Evolutionary conservation across 1,140 invertebrate genomes (phyloP).

Genomic region (Saccostrea echinata): DNA sequence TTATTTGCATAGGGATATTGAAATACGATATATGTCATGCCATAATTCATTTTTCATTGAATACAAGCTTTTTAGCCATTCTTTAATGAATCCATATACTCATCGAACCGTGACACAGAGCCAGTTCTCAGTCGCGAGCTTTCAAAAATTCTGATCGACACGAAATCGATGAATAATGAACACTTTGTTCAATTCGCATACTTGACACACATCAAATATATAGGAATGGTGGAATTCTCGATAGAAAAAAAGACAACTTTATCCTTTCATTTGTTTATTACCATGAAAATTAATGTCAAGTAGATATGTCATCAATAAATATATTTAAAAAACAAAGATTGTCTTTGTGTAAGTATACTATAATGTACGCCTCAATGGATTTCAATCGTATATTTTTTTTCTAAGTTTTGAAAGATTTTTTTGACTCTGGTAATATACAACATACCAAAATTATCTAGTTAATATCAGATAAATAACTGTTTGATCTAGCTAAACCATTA

Average conservation of each 20-base stretch:
- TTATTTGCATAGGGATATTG: constrained; percentile 37
- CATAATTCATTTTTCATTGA: constrained; percentile 29
- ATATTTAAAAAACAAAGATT: constrained; percentile 1
- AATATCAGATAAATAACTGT: background rate
- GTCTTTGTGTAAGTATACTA: background rate
- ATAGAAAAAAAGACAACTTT: background rate
- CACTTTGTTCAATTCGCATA: background rate
- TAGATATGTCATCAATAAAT: constrained; percentile 26
- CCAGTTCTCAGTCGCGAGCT: background rate
- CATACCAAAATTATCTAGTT: background rate
- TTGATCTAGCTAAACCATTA: background rate
- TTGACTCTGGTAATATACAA: background rate
- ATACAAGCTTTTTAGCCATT: constrained; percentile 22
- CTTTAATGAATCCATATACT: constrained; percentile 15
- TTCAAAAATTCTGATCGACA: constrained; percentile 15
- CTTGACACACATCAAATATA: constrained; percentile 25
- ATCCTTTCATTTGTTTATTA: background rate
- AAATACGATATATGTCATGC: constrained; percentile 17
- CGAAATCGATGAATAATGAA: background rate
- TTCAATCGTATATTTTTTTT: background rate
- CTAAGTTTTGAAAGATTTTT: background rate
- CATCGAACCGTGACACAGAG: background rate
- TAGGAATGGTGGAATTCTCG: background rate
- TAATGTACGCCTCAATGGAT: background rate
- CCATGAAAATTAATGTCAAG: constrained; percentile 26